Evolutionary conservation across 2,888 invertebrate species (phyloP).

Genomic region (Cosmia pyralina): DNA sequence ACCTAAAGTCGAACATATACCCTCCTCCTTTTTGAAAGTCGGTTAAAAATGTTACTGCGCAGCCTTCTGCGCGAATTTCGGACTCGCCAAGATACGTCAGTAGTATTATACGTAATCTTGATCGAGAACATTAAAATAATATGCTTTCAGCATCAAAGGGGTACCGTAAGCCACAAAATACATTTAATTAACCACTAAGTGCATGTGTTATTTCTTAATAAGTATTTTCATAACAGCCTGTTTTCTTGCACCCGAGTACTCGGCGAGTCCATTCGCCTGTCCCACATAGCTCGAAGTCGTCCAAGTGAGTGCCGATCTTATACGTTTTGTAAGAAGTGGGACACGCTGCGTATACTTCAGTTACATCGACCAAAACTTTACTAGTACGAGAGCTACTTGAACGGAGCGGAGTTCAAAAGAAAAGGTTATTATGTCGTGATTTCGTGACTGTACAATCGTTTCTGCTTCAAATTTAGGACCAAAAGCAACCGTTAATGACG

Average conservation of each 20-base stretch:
- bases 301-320: slow-evolving; percentile 70
- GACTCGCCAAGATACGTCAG: too few species aligned
- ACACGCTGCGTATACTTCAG: slow-evolving; percentile 62
- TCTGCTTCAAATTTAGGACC: background rate
- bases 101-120: background rate
- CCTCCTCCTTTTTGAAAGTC: too few species aligned
- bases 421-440: slow-evolving; percentile 38
- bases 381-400: slow-evolving; percentile 21
- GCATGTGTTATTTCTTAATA: slow-evolving; percentile 51
- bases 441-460: slow-evolving; percentile 21
- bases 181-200: slow-evolving; percentile 34
- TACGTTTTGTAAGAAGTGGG: slow-evolving; percentile 66
- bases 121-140: slow-evolving; percentile 14
- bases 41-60: too few species aligned
- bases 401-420: slow-evolving; percentile 38
- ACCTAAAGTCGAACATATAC: too few species aligned
- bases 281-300: slow-evolving; percentile 73
- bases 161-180: slow-evolving; percentile 10
- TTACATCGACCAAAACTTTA: slow-evolving; percentile 54
- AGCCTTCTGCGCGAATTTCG: too few species aligned
- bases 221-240: slow-evolving; percentile 59
- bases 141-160: slow-evolving; percentile 11
- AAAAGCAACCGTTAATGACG: background rate
- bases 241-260: slow-evolving; percentile 56
- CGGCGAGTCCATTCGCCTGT: slow-evolving; percentile 68